phyloP scores from a whole-genome alignment of 2,888 invertebrate genomes.

The Harpagoxenus sublaevis region DNA sequence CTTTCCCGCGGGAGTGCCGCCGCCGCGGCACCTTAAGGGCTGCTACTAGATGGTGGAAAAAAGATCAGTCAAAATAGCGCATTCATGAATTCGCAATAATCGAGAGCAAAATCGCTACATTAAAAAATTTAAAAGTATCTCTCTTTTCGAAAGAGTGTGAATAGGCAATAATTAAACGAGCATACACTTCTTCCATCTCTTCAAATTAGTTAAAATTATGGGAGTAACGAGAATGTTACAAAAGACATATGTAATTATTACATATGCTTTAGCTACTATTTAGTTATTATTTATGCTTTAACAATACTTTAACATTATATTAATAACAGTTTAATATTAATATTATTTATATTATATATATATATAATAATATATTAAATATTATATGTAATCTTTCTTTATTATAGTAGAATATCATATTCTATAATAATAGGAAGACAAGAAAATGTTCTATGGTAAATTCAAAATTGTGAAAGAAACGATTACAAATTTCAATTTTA shows the following conservation, averaged over 20 bases:
- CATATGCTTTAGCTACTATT: neutral
- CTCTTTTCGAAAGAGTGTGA: neutral
- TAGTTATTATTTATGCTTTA: neutral
- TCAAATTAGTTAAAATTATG: neutral
- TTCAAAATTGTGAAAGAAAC: neutral
- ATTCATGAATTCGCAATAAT: constrained; percentile 77
- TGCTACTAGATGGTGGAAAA: constrained; percentile 14
- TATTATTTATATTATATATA: neutral
- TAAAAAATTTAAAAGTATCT: neutral
- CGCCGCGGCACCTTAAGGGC: constrained; percentile 21
- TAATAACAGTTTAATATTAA: neutral
- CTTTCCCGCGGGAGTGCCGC: constrained; percentile 12
- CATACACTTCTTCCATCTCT: constrained; percentile 38
- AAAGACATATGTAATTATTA: neutral
- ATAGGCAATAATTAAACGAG: neutral
- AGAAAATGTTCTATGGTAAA: neutral
- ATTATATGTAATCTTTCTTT: neutral
- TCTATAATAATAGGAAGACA: neutral
- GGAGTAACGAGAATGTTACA: neutral
- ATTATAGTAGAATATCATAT: neutral
- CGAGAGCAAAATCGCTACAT: neutral
- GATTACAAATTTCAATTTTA: neutral
- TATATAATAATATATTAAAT: neutral
- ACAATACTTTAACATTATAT: neutral
- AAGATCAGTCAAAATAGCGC: constrained; percentile 74